Evolutionary conservation across 1,140 invertebrate genomes (phyloP), one percentile per base, ranked within the genome.

Genomic region (Streblospio benedicti): DNA sequence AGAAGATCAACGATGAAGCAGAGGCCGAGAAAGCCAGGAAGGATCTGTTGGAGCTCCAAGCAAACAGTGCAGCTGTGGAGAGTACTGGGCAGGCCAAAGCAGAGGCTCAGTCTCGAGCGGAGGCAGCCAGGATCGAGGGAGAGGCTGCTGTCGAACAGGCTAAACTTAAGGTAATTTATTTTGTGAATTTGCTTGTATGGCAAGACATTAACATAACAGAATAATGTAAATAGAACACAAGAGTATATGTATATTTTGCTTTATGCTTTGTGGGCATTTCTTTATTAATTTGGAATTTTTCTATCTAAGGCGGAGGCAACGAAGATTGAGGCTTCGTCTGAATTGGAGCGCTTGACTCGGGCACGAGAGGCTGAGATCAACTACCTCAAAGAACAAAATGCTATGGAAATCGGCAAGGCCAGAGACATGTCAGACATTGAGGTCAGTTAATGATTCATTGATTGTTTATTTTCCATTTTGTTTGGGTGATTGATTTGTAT

Each of bases 71-170:
- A 28, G 69, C 69, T 16, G 72, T 77, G 20, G 76, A 79, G 61
- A 73, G 68, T 47, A 71, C 69, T 60, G 81, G 81, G 35, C 80
- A 81, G 60, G 79, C 81, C 12, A 81, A 79, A 68, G 81, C 81
- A 9, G 81, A 82, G 69, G 81, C 81, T 27, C 73, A 77, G 60
- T 75, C 75, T 62, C 65, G 79, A 45, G 79, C 79, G 14, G 80
- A 81, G 64, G 71, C 81, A n/a, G 61, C 74, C 12, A 73, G 69
- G 51, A 82, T 82, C 65, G 80, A 81, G 68, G 80, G 77, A 20
- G 80, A 82, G 64, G 79, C 80, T 27, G 79, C 79, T 30, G 79
- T 82, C 16, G 78, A 81, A 31, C 77, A 81, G 62, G 79, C 81
- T 4, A 77, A 72, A 65, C 67, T 81, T 18, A 81, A 81, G 65